Conservation (phyloP, 2,113 vertebrate genomes). For the Apodemus sylvaticus region DNA sequence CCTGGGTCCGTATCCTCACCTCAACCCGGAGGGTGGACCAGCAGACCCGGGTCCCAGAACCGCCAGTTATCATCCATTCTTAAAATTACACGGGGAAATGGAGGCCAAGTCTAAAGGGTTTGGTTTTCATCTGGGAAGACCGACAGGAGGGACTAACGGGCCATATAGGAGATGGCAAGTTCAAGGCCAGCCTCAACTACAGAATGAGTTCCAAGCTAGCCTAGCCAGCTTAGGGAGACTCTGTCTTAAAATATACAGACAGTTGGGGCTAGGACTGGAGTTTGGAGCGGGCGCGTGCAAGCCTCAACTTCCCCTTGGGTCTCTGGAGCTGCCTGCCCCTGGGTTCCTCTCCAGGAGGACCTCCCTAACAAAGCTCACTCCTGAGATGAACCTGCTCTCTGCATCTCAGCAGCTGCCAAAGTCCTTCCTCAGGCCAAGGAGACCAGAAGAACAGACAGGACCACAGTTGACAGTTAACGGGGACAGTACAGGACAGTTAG, state of each 20-base stretch:
- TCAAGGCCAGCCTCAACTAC: not conserved
- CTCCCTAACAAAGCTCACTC: not conserved
- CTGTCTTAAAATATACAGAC: not conserved
- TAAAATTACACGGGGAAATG: not conserved
- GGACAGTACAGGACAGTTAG: conserved; percentile 17
- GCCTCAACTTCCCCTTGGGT: not conserved
- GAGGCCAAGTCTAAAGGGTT: not conserved
- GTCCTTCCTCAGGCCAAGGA: not conserved
- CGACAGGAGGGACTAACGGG: not conserved
- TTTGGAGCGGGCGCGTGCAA: not conserved
- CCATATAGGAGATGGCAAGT: not conserved
- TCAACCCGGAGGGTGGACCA: too few relatives aligned
- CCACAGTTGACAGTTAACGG: not conserved
- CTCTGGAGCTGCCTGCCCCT: not conserved
- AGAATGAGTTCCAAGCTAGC: not conserved
- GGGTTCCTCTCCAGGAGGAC: not conserved
- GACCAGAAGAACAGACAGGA: not conserved
- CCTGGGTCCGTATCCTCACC: not conserved
- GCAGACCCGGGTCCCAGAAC: not conserved
- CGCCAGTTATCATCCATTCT: not conserved
- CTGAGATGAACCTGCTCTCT: not conserved
- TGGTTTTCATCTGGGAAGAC: not conserved
- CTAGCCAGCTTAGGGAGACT: not conserved
- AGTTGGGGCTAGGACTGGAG: not conserved
- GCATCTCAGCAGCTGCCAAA: not conserved